phyloP scores from a whole-genome alignment of 92 coral and sea anemone genomes.

The Porites divaricata region DNA sequence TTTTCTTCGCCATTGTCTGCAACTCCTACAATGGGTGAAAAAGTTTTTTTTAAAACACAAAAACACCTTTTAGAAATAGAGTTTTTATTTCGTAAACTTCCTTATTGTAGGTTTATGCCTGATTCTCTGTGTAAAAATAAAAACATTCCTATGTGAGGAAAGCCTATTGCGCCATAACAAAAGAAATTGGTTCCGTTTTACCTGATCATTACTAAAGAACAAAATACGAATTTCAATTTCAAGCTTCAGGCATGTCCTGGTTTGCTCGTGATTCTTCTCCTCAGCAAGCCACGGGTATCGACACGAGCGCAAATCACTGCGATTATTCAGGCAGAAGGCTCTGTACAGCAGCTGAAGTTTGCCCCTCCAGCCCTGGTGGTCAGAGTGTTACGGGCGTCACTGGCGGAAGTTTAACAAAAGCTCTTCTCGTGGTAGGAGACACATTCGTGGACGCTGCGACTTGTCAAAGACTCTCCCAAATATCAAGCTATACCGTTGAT shows the following conservation, averaged over 20 bases:
- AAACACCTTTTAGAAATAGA: no score
- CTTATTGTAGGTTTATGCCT: not conserved
- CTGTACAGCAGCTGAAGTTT: slow-evolving; percentile 45
- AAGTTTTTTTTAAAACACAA: no score
- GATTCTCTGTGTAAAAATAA: not conserved
- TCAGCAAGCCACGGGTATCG: not conserved
- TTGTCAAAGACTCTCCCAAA: slow-evolving; percentile 12
- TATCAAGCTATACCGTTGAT: slow-evolving; percentile 13
- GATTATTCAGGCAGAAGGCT: slow-evolving; percentile 33
- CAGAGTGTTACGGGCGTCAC: slow-evolving; percentile 39
- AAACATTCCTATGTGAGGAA: no score
- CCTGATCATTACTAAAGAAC: not conserved
- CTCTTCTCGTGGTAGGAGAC: slow-evolving; percentile 25
- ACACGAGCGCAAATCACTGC: slow-evolving; percentile 19
- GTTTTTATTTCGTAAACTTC: no score
- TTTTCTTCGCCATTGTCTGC: no score
- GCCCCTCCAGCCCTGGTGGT: slow-evolving; percentile 38
- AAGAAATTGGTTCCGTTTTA: not conserved
- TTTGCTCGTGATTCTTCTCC: slow-evolving; percentile 16
- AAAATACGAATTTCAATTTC: not conserved
- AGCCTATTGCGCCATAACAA: no score
- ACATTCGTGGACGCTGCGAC: slow-evolving; percentile 33
- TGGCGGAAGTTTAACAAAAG: slow-evolving; percentile 24
- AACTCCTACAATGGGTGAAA: no score
- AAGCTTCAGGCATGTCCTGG: slow-evolving; percentile 31